Percentiles rank a stretch among this genome's conserved stretches.
Conservation (phyloP, 2,888 invertebrate species). For the Venusia cambrica region DNA sequence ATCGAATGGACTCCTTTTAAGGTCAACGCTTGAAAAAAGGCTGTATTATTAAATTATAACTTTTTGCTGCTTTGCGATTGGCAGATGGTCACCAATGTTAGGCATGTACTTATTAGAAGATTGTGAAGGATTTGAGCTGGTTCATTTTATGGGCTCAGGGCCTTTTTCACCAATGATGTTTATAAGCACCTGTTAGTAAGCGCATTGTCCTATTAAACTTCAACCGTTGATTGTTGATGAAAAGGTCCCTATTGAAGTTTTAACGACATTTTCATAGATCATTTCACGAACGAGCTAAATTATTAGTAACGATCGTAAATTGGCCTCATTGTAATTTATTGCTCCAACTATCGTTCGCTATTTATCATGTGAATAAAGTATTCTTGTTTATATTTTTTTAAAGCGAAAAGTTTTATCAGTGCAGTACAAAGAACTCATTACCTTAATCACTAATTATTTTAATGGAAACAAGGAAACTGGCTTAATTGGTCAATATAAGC, state of each 20-base stretch:
- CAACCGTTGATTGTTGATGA: no score
- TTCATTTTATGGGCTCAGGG: no score
- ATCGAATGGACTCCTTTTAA: constrained; percentile 64
- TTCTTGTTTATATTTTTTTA: constrained; percentile 25
- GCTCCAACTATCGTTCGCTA: constrained; percentile 27
- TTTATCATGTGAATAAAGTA: constrained; percentile 22
- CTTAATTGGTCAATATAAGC: constrained; percentile 13
- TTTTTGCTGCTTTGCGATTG: constrained; percentile 53
- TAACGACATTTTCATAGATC: constrained; percentile 21
- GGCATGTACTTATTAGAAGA: constrained; percentile 10
- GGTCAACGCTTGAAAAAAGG: constrained; percentile 56
- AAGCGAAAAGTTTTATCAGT: constrained; percentile 26
- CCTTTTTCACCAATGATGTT: no score
- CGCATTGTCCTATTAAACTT: no score
- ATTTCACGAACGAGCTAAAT: constrained; percentile 21
- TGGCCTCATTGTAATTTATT: constrained; percentile 28
- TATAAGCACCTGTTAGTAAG: no score
- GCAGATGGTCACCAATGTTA: constrained; percentile 46
- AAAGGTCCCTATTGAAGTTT: no score
- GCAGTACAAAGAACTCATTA: constrained; percentile 32
- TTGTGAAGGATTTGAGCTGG: no score
- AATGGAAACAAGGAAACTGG: constrained; percentile 26
- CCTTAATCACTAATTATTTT: constrained; percentile 18
- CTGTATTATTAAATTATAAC: constrained; percentile 49
- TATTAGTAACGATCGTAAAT: constrained; percentile 21